A percentile compares a stretch with the other conserved stretches of the same genome.
phyloP scores from a whole-genome alignment of 2,888 invertebrate genomes.

The Anticlea derivata region DNA sequence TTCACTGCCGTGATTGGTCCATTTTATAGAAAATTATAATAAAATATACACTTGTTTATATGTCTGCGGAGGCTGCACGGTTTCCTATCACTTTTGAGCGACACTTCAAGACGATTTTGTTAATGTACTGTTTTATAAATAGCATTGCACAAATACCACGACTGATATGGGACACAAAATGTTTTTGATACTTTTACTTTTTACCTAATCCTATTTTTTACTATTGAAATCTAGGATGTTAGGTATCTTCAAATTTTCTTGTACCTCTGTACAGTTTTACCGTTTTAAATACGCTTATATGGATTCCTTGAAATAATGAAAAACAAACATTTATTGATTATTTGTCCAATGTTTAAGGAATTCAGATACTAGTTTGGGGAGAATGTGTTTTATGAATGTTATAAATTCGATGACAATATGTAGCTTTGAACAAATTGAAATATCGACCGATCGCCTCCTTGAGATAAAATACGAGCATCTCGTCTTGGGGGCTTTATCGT shows the following conservation, averaged over 20 bases:
- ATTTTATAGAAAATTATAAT: constrained; percentile 72
- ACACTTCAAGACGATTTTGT: constrained; percentile 80
- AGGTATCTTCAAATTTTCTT: constrained; percentile 62
- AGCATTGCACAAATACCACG: constrained; percentile 80
- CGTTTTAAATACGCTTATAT: constrained; percentile 56
- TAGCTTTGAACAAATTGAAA: constrained; percentile 55
- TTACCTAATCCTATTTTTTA: constrained; percentile 73
- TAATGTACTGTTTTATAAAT: constrained; percentile 68
- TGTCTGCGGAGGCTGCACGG: constrained; percentile 81
- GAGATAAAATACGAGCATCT: constrained; percentile 11
- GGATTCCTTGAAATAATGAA: constrained; percentile 50
- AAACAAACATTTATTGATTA: constrained; percentile 36
- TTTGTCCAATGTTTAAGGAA: constrained; percentile 39
- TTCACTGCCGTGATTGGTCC: constrained; percentile 83
- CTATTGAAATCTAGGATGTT: constrained; percentile 60
- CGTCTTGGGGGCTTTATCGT: background rate
- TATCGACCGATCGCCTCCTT: constrained; percentile 50
- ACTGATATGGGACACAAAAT: constrained; percentile 82
- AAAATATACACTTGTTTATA: constrained; percentile 79
- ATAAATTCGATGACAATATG: constrained; percentile 62
- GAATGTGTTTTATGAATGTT: constrained; percentile 57
- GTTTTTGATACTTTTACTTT: constrained; percentile 81
- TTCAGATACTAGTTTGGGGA: constrained; percentile 57
- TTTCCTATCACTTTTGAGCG: constrained; percentile 78
- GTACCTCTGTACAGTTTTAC: constrained; percentile 52